Evolutionary conservation across 2,888 invertebrate genomes (phyloP), one percentile per base, ranked within the genome.

Genomic region (Phyllotreta cruciferae): DNA sequence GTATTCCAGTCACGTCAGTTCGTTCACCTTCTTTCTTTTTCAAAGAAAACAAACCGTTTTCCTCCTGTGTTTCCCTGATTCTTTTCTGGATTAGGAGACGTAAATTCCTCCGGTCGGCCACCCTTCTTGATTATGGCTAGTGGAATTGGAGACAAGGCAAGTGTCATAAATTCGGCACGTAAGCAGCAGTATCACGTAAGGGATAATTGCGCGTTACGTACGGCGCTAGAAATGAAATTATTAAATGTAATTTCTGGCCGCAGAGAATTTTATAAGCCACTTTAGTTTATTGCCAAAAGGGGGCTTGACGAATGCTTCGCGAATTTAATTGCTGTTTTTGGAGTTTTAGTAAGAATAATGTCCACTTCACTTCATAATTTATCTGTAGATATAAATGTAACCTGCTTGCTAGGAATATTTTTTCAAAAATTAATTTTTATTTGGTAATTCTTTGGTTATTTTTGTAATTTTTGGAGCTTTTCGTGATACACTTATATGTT

Each of bases 151-250:
- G 14, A 10, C 58, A 39, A 41, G 50, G 13, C 42, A 41, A 34
- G 41, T 41, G 9, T 10, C 41, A 58, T 58, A 58, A 58, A 58
- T 58, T 58, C 36, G 35, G 5, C 42, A 58, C 14, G 50, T 58
- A 58, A 42, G 58, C 39, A 58, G 41, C 52, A 38, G 8, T 6
- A 50, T 58, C 58, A 58, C 58, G 58, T 58, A 41, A 50, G 41
- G 41, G 41, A 36, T 10, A 49, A 34, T 37, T 9, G 35, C 44
- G n/a, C 14, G 47, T 56, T 45, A 36, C 47, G 14, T 45, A 39
- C 49, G 57, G 37, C 8, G 9, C 39, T 38, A 10, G 57, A 49
- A 49, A 57, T 47, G 49, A 57, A 47, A 57, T 57, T 57, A 57
- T 57, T 57, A 49, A 49, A 49, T 49, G 39, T 57, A 49, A 57